Base-by-base conservation (phyloP, 2,797 vertebrate species). In the Megalops cyprinoides region DNA sequence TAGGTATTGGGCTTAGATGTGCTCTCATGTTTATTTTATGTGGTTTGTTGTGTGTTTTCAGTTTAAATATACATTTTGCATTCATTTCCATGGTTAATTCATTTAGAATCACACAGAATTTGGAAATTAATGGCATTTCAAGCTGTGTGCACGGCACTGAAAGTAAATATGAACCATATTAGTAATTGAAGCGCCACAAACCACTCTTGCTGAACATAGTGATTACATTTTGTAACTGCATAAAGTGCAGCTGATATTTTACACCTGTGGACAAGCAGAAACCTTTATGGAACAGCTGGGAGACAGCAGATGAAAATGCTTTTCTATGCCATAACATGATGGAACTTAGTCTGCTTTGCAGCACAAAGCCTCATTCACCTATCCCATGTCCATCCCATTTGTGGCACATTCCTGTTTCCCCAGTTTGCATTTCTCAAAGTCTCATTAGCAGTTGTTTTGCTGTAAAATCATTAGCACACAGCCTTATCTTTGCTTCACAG, bases 231-330 rank as follows among this genome's bases (percentile, higher is more conserved):
- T 23, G 31, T 69, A 39, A 39, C 34, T 69, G 65, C 65, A 20
- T 69, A 79, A 79, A 69, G 60, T 34, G 37, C 77, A 46, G 18
- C 77, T 69, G 79, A 39, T 42, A 79, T 71, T 67, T 28, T 15
- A 37, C 78, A 79, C 78, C 78, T 79, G 49, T 79, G 78, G 49
- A 79, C 67, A 79, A 71, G 78, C 62, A 73, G 48, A 42, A 49
- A 20, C 62, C 37, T 51, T 71, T 71, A 73, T 62, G 15, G 62
- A 79, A 49, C 78, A 79, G 78, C 67, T 79, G 78, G 44, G 48
- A 56, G 78, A 71, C 37, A 39, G 37, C 14, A 39, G 34, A 69
- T 79, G 71, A 71, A 79, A 71, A 71, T 73, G 31, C 78, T 79
- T 49, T 79, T 65, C 78, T 71, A 46, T 55, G 37, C 23, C 10